Evolutionary conservation across 2,113 vertebrate species (phyloP), one percentile per base, ranked within the genome.

Genomic region (Galbula dea): DNA sequence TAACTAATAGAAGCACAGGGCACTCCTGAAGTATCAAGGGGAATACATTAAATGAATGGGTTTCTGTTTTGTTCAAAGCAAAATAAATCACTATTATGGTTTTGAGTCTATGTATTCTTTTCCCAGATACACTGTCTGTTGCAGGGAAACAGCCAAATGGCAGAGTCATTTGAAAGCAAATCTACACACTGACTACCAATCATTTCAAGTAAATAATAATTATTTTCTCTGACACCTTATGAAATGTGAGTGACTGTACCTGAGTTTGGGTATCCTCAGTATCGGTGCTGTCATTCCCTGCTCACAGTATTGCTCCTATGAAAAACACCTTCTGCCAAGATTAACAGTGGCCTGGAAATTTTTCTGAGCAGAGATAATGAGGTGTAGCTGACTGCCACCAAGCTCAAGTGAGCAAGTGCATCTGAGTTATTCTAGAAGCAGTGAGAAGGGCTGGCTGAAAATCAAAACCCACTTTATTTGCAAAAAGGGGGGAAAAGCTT

Each of bases 351-450:
- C 63, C 75, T 76, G 63, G 80, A 89, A 92, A 29, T 62, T 90
- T 91, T 91, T 90, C 71, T 76, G 57, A 80, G 58, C 57, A 77
- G n/a, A 68, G 65, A 84, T 95, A 96, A 96, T 90, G 90, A 96
- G 63, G 83, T 94, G 94, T 58, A 61, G 61, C 45, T 92, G 91
- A 96, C 68, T 94, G 46, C 34, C 81, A 91, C 65, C 74, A 93
- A 83, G 62, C 36, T 83, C 72, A 91, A 58, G 26, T 15, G 41
- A 43, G 54, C 78, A 86, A 89, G 36, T 73, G 67, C 79, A 87
- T 57, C 37, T 58, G 49, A 82, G 12, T 90, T 92, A 86, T 86
- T 92, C 65, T 74, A 77, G 27, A 90, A 37, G 36, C 27, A 80
- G 29, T 10, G 59, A 83, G 84, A 93, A 91, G 7, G n/a, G 46